Base-by-base conservation (phyloP, 2,113 vertebrate genomes). In the Sander lucioperca region DNA sequence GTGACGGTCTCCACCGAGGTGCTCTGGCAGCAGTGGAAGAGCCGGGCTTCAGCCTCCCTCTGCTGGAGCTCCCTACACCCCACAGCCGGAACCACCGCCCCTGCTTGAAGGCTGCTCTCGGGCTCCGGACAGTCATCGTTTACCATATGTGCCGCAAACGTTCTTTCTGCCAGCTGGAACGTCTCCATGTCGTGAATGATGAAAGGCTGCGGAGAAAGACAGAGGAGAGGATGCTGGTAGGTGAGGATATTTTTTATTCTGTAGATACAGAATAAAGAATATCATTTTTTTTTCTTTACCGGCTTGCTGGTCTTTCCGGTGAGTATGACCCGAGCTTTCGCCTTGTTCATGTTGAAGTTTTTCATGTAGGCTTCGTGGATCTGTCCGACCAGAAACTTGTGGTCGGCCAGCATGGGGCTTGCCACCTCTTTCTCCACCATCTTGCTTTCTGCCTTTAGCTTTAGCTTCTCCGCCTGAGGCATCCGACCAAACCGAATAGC, bases 141-240 rank as follows among this genome's bases (percentile, higher is more conserved):
- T 18, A 97, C 95, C 92, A 97, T 69, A 75, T 98, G 96, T 64
- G 96, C 96, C 59, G 97, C 96, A 21, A 99, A 88, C 0, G 98
- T 99, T 94, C 95, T 96, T 94, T 99, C 98, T 0, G 98, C 98
- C 92, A 97, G 96, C 64, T 97, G 97, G 86, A 99, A 90, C 0
- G 98, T 99, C 56, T 99, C 98, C 98, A 99, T 99, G 88, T 99
- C 97, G 0, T 99, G 98, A 61, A 99, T 99, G 87, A 99, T 96
- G 27, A 99, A 98, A 1, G 98, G 97, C 98, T 99, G 87, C 13
- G 65, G 88, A 66, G 71, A 57, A 33, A 70, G 39, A 73, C 4
- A 61, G 19, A 69, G 51, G 33, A 69, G 11, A 80, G 25, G 6
- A 48, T n/a, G 14, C 8, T 25, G 18, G 39, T 5, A 25, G 36